A percentile compares a stretch with the other conserved stretches of the same genome.
Evolutionary conservation across 2,113 vertebrate species (phyloP).

Genomic region (Scomber japonicus): DNA sequence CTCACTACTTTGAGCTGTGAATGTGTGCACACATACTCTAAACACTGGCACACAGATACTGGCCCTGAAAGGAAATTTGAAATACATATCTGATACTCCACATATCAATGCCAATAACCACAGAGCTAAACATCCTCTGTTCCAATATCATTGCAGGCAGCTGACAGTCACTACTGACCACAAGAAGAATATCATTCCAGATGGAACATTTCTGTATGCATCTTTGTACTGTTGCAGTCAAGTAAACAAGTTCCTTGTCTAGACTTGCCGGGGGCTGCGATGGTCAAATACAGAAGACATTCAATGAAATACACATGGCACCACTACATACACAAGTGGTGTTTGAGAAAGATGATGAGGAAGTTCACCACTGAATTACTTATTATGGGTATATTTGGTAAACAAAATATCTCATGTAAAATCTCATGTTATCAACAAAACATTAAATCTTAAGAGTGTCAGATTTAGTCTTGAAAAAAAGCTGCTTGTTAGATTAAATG

Average conservation of each 20-base stretch:
- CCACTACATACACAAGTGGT: conserved; percentile 6
- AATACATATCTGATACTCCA: conserved; percentile 8
- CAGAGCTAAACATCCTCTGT: conserved; percentile 24
- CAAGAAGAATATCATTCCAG: conserved; percentile 13
- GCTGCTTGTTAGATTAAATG: not conserved
- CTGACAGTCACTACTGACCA: conserved; percentile 38
- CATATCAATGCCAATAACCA: conserved; percentile 8
- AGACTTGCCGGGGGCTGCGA: conserved; percentile 15
- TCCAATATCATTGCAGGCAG: not conserved
- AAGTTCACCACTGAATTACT: not conserved
- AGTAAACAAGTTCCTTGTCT: conserved; percentile 35
- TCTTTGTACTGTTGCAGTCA: conserved; percentile 13
- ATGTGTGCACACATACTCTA: not conserved
- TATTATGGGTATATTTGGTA: not conserved
- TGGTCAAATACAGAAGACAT: conserved; percentile 25
- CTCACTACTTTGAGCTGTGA: too few species aligned
- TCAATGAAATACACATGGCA: conserved; percentile 42
- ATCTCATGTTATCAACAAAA: too few species aligned
- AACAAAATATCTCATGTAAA: too few species aligned
- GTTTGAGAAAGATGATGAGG: conserved; percentile 2
- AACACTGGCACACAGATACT: not conserved
- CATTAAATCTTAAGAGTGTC: too few species aligned
- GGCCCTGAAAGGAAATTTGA: conserved; percentile 6
- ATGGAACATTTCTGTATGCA: conserved; percentile 20
- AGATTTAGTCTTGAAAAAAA: not conserved